Evolutionary conservation across 2,113 vertebrate genomes (phyloP).

Genomic region (Trochalopteron elliotii): DNA sequence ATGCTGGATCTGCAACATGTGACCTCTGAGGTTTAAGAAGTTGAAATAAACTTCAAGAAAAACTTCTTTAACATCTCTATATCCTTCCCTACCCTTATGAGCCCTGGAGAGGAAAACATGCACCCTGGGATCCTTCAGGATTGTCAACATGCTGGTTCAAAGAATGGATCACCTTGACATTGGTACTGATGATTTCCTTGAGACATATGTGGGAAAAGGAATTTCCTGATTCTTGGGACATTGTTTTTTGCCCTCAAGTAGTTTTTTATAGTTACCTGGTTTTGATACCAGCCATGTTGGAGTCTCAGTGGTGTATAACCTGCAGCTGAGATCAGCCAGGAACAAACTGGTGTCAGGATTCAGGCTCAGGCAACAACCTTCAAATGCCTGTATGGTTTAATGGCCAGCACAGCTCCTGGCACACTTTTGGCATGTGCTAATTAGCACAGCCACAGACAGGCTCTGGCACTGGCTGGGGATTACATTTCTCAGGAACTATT

Average conservation of each 20-base stretch:
- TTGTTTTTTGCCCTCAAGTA: not conserved
- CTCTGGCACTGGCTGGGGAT: not conserved
- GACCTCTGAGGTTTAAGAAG: not conserved
- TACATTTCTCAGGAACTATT: not conserved
- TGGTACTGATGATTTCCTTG: not conserved
- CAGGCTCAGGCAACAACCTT: not conserved
- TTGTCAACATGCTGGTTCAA: not conserved
- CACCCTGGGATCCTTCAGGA: not conserved
- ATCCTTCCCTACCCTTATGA: not conserved
- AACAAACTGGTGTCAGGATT: not conserved
- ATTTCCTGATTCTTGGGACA: not conserved
- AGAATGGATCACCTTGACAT: not conserved
- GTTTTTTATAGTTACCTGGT: not conserved
- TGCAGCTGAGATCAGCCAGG: not conserved
- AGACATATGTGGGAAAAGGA: not conserved
- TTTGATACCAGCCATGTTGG: not conserved
- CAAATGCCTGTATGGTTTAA: not conserved
- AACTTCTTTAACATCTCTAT: not conserved
- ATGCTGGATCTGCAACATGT: not conserved
- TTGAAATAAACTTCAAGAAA: not conserved
- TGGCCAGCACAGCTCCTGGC: not conserved
- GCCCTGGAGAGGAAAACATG: not conserved
- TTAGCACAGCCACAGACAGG: not conserved
- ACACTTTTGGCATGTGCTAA: not conserved
- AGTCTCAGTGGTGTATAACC: not conserved